These are phyloP conservation scores for Actinia equina DNA, from an alignment of 64 coral and sea anemone genomes.

Conservation along the genomic window DNA sequence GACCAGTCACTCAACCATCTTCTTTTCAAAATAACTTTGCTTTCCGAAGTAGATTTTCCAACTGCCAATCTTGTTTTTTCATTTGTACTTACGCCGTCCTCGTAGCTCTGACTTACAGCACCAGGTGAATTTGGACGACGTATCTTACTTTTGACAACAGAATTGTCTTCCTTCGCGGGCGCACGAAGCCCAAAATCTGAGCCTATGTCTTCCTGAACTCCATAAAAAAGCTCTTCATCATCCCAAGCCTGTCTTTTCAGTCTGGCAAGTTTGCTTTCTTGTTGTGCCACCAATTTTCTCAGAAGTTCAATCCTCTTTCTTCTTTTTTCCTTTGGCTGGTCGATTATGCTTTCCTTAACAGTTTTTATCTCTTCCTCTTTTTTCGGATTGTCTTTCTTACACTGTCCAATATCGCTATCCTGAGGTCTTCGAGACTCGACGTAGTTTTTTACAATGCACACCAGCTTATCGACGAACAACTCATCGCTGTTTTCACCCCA, in stretches of 20 bases:
- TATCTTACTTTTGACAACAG: not conserved
- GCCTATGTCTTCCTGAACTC: not conserved
- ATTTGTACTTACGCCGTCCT: not conserved
- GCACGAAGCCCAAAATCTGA: no score
- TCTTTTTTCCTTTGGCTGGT: not conserved
- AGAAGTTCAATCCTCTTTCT: slow-evolving; percentile 5
- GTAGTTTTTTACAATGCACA: not conserved
- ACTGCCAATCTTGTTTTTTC: not conserved
- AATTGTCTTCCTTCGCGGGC: not conserved
- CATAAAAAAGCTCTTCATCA: not conserved
- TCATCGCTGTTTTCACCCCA: not conserved
- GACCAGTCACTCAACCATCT: not conserved
- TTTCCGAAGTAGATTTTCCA: not conserved
- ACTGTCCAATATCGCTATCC: not conserved
- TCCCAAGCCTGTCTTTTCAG: not conserved
- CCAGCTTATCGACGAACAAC: not conserved
- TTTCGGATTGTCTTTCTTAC: not conserved
- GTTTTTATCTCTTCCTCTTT: not conserved
- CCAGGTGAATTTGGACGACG: not conserved
- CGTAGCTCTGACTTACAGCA: not conserved
- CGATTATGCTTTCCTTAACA: not conserved
- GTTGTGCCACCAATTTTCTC: not conserved
- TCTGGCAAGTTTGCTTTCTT: not conserved
- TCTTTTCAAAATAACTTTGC: not conserved
- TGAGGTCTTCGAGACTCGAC: not conserved